Conservation (phyloP, 2,797 vertebrate genomes). For the Trichosurus vulpecula region DNA sequence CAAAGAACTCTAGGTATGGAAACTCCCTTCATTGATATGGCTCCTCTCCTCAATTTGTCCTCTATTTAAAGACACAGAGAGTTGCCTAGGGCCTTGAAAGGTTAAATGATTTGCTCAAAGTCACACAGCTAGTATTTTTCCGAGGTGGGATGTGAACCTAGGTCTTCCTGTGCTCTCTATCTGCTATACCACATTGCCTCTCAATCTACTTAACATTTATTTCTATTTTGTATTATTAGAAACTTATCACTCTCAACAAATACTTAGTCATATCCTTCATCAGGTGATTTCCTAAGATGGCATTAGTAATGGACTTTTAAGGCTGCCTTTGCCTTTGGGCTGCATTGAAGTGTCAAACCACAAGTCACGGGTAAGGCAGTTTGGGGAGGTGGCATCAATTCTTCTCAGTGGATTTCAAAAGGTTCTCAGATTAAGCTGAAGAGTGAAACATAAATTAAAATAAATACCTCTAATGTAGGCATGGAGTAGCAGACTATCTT, state of each 20-base stretch:
- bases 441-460: neutral
- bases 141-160: neutral
- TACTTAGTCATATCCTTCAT: neutral
- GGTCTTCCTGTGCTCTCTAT: neutral
- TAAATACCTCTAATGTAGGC: neutral
- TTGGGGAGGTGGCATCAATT: constrained; percentile 13
- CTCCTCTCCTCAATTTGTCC: neutral
- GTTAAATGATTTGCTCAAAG: neutral
- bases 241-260: neutral
- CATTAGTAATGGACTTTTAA: neutral
- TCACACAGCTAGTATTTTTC: neutral
- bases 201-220: neutral
- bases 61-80: neutral
- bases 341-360: neutral
- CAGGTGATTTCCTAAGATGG: neutral
- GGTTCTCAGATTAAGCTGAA: constrained; percentile 5
- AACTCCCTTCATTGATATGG: neutral
- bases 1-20: neutral
- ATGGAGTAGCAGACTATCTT: neutral
- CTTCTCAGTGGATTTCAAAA: constrained; percentile 18
- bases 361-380: neutral
- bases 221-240: neutral
- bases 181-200: neutral
- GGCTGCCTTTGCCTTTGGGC: neutral
- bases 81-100: neutral